Conservation (phyloP, 2,888 invertebrate genomes). For the Noctua comes region DNA sequence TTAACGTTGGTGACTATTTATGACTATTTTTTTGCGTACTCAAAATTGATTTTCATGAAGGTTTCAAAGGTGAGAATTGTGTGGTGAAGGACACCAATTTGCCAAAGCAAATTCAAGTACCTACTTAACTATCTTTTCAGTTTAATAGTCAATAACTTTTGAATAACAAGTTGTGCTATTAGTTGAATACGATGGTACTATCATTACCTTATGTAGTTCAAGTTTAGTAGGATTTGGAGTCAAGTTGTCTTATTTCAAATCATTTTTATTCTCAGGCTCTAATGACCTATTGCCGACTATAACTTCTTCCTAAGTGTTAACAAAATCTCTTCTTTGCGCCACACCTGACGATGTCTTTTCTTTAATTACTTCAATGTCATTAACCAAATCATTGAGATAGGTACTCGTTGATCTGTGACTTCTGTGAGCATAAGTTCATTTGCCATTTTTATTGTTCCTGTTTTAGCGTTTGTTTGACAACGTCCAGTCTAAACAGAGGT, state of each 20-base stretch:
- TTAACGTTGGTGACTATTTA: too few species aligned
- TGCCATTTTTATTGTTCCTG: neutral
- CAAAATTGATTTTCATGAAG: too few species aligned
- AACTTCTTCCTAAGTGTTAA: neutral
- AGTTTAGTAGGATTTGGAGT: neutral
- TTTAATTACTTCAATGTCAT: neutral
- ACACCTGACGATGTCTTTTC: neutral
- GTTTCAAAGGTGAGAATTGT: too few species aligned
- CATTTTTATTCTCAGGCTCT: neutral
- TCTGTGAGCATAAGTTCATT: conserved; percentile 1
- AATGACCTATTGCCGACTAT: neutral
- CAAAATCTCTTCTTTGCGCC: neutral
- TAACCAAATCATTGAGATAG: too few species aligned
- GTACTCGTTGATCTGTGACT: neutral
- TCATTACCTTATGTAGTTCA: neutral
- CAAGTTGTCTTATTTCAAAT: neutral
- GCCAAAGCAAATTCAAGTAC: neutral
- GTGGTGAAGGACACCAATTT: neutral
- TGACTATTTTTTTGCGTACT: too few species aligned
- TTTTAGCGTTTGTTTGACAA: conserved; percentile 9
- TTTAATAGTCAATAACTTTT: neutral
- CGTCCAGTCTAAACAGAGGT: conserved; percentile 10
- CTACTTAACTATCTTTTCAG: too few species aligned
- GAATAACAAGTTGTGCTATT: neutral
- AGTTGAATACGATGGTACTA: neutral